These are phyloP conservation scores for Epinephelus moara DNA, from an alignment of 2,113 vertebrate species.

Conservation along the genomic window DNA sequence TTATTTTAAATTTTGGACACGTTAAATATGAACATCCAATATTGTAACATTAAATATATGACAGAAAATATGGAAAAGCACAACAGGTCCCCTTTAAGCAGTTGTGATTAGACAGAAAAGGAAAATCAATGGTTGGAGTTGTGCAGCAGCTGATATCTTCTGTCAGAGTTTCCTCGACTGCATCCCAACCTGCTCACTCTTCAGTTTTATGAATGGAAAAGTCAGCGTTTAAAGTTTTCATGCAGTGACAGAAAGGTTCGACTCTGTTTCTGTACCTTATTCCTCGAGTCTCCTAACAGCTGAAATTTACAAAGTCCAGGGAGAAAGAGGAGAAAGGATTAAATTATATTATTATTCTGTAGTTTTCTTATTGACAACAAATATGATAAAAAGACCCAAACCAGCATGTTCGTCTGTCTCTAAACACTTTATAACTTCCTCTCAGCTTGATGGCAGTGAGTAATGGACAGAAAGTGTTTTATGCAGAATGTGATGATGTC, in stretches of 20 bases:
- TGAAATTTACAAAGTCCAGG: conserved; percentile 84
- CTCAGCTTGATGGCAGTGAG: too few relatives aligned
- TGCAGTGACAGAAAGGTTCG: conserved; percentile 34
- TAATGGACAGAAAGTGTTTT: too few relatives aligned
- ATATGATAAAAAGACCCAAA: background rate
- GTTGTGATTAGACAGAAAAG: background rate
- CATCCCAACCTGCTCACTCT: background rate
- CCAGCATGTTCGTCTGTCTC: too few relatives aligned
- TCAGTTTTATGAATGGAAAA: background rate
- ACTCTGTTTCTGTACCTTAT: conserved; percentile 85
- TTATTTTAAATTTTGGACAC: too few relatives aligned
- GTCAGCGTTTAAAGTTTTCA: conserved; percentile 12
- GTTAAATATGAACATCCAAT: too few relatives aligned
- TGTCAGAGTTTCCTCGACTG: background rate
- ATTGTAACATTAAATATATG: too few relatives aligned
- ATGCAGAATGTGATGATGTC: too few relatives aligned
- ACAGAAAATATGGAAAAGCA: too few relatives aligned
- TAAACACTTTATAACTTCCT: too few relatives aligned
- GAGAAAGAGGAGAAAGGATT: conserved; percentile 44
- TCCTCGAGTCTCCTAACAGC: conserved; percentile 97
- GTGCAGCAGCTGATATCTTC: background rate
- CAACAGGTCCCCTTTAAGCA: too few relatives aligned
- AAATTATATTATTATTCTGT: too few relatives aligned
- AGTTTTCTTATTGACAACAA: too few relatives aligned
- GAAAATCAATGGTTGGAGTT: background rate